Conservation (phyloP, 2,888 invertebrate genomes). For the Miltochrista miniata region DNA sequence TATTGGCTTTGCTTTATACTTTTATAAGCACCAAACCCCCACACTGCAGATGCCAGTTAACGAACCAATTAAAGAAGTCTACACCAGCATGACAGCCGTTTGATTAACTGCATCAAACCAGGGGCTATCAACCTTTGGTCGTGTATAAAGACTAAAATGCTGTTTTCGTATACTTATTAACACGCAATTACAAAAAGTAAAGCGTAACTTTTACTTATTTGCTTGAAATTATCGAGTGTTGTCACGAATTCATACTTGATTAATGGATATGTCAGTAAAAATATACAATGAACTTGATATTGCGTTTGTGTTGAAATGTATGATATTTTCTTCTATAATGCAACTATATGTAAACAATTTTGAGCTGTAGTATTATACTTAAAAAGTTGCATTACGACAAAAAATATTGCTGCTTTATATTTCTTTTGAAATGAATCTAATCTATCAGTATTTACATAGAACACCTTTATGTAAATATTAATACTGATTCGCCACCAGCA, state of each 20-base stretch:
- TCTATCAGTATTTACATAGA: no score
- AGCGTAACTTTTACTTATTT: constrained; percentile 2
- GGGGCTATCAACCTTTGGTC: constrained; percentile 15
- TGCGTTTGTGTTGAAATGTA: neutral
- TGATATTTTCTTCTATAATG: no score
- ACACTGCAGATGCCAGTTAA: neutral
- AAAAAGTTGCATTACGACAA: no score
- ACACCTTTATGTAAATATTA: no score
- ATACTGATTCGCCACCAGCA: no score
- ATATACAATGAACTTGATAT: no score
- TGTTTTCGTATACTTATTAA: constrained; percentile 7
- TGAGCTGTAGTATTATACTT: no score
- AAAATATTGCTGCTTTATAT: no score
- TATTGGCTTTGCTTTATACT: no score
- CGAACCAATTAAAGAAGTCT: neutral
- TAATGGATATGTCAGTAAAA: neutral
- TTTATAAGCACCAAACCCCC: neutral
- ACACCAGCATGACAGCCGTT: neutral
- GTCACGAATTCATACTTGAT: constrained; percentile 12
- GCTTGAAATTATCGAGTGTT: constrained; percentile 9
- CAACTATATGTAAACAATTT: no score
- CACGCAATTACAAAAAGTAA: constrained; percentile 24
- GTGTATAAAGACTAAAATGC: constrained; percentile 11
- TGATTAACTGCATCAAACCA: constrained; percentile 6
- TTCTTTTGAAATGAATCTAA: no score